These are phyloP conservation scores for Leucophenga maculata DNA, from an alignment of 2,888 invertebrate genomes.

Conservation along the genomic window DNA sequence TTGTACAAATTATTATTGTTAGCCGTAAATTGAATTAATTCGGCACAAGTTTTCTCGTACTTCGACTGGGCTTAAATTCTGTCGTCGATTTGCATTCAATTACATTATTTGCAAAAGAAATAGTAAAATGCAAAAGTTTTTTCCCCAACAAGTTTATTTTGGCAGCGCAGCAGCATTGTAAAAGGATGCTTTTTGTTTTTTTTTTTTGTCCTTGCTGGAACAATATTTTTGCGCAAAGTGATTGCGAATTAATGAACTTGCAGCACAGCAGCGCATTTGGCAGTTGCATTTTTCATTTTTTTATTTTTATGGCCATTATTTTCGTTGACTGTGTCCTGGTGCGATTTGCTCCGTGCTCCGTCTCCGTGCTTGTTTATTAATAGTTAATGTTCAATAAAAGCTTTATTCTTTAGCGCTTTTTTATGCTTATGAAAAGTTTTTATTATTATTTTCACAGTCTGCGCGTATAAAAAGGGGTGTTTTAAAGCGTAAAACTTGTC, in stretches of 20 bases:
- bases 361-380: slow-evolving; percentile 18
- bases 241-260: slow-evolving; percentile 23
- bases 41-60: slow-evolving; percentile 34
- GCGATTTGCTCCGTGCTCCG: background rate
- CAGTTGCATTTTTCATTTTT: background rate
- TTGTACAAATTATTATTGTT: slow-evolving; percentile 63
- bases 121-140: slow-evolving; percentile 21
- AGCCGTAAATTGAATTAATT: slow-evolving; percentile 63
- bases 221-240: background rate
- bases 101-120: slow-evolving; percentile 49
- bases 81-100: slow-evolving; percentile 57
- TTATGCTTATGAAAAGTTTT: slow-evolving; percentile 10
- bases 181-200: background rate
- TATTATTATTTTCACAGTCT: background rate
- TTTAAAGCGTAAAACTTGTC: too few species aligned
- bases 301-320: background rate
- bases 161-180: background rate
- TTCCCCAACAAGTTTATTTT: background rate
- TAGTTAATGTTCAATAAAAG: slow-evolving; percentile 44
- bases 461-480: too few species aligned
- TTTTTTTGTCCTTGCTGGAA: background rate
- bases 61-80: background rate
- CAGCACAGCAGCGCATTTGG: background rate
- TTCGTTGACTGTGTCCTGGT: background rate
- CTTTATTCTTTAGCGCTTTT: slow-evolving; percentile 16